phyloP scores from a whole-genome alignment of 2,797 vertebrate genomes.

The Monodelphis domestica region DNA sequence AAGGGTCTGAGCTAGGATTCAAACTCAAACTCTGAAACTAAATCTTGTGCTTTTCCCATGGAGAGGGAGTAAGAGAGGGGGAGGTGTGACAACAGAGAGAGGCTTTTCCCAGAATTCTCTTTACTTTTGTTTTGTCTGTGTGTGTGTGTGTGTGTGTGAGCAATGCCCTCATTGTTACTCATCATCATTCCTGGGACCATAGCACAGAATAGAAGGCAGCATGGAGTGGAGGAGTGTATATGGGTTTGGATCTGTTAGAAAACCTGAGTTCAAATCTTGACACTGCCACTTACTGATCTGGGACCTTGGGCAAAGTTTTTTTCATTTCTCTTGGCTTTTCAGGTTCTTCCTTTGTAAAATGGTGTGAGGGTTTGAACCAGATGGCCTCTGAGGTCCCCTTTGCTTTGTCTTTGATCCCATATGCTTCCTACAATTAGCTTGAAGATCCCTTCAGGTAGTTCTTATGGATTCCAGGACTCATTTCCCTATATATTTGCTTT shows the following conservation, averaged over 20 bases:
- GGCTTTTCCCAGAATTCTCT: not conserved
- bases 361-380: not conserved
- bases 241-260: not conserved
- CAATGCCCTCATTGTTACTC: not conserved
- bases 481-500: accelerated
- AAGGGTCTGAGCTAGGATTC: not conserved
- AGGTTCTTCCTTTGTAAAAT: not conserved
- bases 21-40: not conserved
- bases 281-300: not conserved
- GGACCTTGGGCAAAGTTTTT: not conserved
- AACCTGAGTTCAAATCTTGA: not conserved
- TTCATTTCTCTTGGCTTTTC: not conserved
- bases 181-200: not conserved
- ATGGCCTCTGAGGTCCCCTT: not conserved
- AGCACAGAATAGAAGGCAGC: not conserved
- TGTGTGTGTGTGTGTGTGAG: not conserved
- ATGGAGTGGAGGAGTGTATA: not conserved
- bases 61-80: not conserved
- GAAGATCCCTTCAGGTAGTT: not conserved
- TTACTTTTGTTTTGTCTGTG: not conserved
- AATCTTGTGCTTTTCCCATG: not conserved
- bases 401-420: not conserved
- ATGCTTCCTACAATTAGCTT: not conserved
- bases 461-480: not conserved
- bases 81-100: not conserved